Evolutionary conservation across 2,113 vertebrate genomes (phyloP).

Genomic region (Menura novaehollandiae): DNA sequence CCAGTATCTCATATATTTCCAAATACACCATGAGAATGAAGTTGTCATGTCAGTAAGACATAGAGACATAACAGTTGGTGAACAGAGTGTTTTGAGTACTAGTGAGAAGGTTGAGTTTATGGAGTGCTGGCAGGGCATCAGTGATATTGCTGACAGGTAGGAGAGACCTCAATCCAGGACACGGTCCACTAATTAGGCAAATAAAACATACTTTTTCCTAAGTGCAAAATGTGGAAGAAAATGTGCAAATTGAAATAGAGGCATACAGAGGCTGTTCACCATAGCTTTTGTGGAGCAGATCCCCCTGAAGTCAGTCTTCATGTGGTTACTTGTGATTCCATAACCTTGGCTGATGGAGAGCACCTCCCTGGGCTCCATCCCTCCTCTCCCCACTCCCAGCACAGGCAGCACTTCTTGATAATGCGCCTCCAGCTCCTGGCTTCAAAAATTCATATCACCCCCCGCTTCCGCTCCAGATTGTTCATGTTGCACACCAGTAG

Average conservation of each 20-base stretch:
- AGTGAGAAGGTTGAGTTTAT: neutral
- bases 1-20: rapidly evolving
- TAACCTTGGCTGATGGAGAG: neutral
- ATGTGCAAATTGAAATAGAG: neutral
- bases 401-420: neutral
- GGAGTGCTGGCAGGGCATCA: neutral
- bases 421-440: neutral
- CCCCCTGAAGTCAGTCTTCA: neutral
- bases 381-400: neutral
- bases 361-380: neutral
- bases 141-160: neutral
- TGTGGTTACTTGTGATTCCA: neutral
- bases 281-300: neutral
- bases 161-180: neutral
- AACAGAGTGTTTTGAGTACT: neutral
- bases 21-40: neutral
- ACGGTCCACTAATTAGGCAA: neutral
- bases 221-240: neutral
- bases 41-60: neutral
- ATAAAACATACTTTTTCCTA: neutral
- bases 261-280: neutral
- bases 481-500: neutral
- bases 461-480: neutral
- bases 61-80: neutral
- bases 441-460: neutral